These are phyloP conservation scores for Drosophila kepulauana DNA, from an alignment of 1,140 invertebrate genomes.

Conservation along the genomic window DNA sequence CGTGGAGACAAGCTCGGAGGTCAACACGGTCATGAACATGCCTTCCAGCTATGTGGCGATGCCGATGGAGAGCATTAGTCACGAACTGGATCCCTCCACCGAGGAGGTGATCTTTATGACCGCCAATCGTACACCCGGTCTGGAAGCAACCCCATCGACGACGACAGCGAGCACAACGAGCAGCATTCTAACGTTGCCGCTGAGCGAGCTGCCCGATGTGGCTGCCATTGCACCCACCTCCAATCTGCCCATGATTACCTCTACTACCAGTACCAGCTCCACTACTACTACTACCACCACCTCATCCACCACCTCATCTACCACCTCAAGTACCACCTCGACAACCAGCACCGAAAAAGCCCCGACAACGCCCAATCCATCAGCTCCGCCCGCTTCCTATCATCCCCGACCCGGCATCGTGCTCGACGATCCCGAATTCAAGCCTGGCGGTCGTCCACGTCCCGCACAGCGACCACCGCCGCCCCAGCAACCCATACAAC, in stretches of 20 bases:
- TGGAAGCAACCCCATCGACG: constrained; percentile 64
- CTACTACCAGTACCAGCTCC: constrained; percentile 60
- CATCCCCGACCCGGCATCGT: constrained; percentile 92
- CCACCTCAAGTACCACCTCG: constrained; percentile 51
- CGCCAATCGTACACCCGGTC: constrained; percentile 80
- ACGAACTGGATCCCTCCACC: constrained; percentile 71
- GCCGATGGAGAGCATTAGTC: constrained; percentile 64
- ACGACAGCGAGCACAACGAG: constrained; percentile 24
- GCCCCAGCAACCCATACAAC: constrained; percentile 78
- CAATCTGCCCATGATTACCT: constrained; percentile 43
- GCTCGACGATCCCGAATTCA: constrained; percentile 92
- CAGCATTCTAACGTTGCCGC: constrained; percentile 84
- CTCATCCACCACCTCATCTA: constrained; percentile 57
- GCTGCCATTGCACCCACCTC: constrained; percentile 62
- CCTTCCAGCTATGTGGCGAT: constrained; percentile 77
- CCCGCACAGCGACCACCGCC: constrained; percentile 73
- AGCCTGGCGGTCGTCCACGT: constrained; percentile 87
- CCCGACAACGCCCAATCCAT: constrained; percentile 49
- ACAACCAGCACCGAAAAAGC: constrained; percentile 59
- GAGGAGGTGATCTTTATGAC: constrained; percentile 82
- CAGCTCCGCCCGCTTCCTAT: constrained; percentile 85
- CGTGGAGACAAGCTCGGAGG: constrained; percentile 73
- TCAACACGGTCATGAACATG: constrained; percentile 70
- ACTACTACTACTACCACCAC: constrained; percentile 41
- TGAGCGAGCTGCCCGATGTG: constrained; percentile 20